Base-by-base conservation (phyloP, 2,888 invertebrate species). In the Eremobia ochroleuca region DNA sequence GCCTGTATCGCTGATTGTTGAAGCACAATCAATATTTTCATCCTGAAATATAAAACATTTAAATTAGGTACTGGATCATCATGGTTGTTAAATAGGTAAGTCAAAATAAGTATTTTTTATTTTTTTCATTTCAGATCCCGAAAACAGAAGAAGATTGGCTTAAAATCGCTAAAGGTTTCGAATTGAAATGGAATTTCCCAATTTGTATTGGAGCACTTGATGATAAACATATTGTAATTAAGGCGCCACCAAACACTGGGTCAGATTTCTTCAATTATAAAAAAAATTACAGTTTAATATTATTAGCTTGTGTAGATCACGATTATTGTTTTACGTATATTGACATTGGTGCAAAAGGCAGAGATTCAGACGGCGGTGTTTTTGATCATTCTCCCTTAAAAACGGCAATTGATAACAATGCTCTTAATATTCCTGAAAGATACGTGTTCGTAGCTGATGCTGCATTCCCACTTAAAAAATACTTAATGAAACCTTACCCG, bases 241-340 rank as follows among this genome's bases (percentile, higher is more conserved):
- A 34, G 34, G 62, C 34, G 62, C 82, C 76, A 70, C 67, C 67
- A 66, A 62, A 75, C 65, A 76, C 79, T 49, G 82, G 76, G 70
- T 73, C 73, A 62, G 69, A 76, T 58, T 80, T 70, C 62, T 77
- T 76, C 74, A 79, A 64, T 81, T 79, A 59, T 79, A n/a, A 83
- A 81, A 76, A 66, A 67, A 70, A 34, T 1, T 77, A 72, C 69
- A 82, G 82, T 68, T 58, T 85, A 71, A 72, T 81, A 59, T 67
- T 81, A 69, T 66, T 81, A 74, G 83, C 81, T 76, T 74, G 76
- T 62, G 81, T 79, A 66, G 79, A 84, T 79, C 58, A 72, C 72
- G 77, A 82, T 64, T 82, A 80, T 67, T 77, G 73, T 72, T 82
- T 79, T 72, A 75, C 72, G 46, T 82, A 73, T 55, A 71, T 64